Evolutionary conservation across 2,888 invertebrate genomes (phyloP), one percentile per base, ranked within the genome.

Genomic region (Euspilapteryx auroguttella): DNA sequence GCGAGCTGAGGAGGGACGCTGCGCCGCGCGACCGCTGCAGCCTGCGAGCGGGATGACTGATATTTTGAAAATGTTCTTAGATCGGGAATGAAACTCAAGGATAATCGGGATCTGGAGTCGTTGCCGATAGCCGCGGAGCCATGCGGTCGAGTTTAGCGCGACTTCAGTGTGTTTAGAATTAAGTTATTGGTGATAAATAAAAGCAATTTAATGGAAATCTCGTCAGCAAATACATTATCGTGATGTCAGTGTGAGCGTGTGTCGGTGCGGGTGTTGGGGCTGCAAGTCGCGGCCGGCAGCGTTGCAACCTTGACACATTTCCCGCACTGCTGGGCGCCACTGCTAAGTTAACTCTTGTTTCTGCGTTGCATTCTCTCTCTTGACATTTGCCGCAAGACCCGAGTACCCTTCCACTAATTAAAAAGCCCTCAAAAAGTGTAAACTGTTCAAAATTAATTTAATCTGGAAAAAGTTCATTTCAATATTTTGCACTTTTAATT

Each of bases 271-370:
- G n/a, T n/a, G n/a, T n/a, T n/a, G n/a, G n/a, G n/a, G n/a, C n/a
- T n/a, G n/a, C n/a, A n/a, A 46, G 42, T 46, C 44, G 53, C 46
- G 44, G 49, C 57, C 55, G 56, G 45, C 46, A 50, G 55, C 42
- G 47, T 23, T 5, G 15, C 61, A 65, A 68, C 73, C 73, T 75
- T 75, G 73, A 69, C 73, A 71, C 63, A 45, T 73, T 69, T 69
- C 64, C 68, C 69, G 66, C 71, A 65, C 53, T 61, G n/a, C n/a
- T n/a, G n/a, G 46, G 53, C 50, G 50, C 49, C 50, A 45, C 24
- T 12, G 13, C 54, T 55, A 58, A 35, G 36, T 34, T 34, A 29
- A 62, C 32, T 29, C 64, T 68, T 64, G 61, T 61, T 63, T 63
- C 52, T n/a, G n/a, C 47, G 51, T 59, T 66, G 59, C 65, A 66